A percentile compares a stretch with the other conserved stretches of the same genome.
Evolutionary conservation across 2,113 vertebrate species (phyloP).

Genomic region (Fulica atra): DNA sequence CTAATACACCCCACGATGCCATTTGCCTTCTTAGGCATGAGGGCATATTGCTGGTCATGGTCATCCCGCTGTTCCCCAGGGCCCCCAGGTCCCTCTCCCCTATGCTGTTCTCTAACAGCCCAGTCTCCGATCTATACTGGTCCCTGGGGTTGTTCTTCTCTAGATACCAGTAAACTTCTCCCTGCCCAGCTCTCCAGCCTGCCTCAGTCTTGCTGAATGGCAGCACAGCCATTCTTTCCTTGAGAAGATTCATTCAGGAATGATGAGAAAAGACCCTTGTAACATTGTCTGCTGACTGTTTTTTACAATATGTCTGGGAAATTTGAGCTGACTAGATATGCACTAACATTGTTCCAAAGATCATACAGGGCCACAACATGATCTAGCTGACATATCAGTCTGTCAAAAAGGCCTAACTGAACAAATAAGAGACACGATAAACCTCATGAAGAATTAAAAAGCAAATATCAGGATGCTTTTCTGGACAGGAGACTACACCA

Average conservation of each 20-base stretch:
- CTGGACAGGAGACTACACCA: background rate
- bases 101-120: no score
- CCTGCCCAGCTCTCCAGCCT: no score
- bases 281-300: background rate
- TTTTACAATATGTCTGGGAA: background rate
- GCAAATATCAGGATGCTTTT: background rate
- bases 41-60: no score
- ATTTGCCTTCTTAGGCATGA: no score
- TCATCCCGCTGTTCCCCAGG: no score
- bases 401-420: background rate
- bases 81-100: no score
- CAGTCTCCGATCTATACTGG: no score
- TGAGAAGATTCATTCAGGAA: background rate
- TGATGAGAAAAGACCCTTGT: background rate
- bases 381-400: background rate
- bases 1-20: no score
- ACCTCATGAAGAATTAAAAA: background rate
- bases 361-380: background rate
- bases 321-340: background rate
- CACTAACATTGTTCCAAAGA: background rate
- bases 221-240: background rate
- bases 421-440: background rate
- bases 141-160: no score
- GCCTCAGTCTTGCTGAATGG: no score
- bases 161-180: no score